These are phyloP conservation scores for Jordanella pulchra DNA, from an alignment of 2,797 vertebrate species.

Conservation along the genomic window DNA sequence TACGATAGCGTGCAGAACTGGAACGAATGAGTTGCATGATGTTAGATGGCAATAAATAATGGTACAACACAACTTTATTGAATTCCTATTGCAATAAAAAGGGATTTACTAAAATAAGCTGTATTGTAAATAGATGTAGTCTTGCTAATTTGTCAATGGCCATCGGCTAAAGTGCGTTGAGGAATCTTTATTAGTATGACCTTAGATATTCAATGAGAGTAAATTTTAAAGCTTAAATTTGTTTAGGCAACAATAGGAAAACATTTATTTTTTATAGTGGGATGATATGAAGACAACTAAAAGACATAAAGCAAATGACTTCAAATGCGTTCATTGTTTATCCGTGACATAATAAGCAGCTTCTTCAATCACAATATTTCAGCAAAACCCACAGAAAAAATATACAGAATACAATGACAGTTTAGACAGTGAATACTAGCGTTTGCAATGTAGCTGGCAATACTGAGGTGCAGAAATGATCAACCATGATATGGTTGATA, in stretches of 20 bases:
- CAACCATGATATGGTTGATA: constrained; percentile 67
- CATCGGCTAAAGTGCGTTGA: constrained; percentile 2
- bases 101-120: constrained; percentile 15
- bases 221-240: constrained; percentile 31
- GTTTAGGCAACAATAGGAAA: constrained; percentile 72
- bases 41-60: constrained; percentile 52
- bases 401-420: constrained; percentile 47
- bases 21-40: constrained; percentile 74
- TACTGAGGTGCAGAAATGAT: constrained; percentile 70
- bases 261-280: constrained; percentile 41
- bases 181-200: constrained; percentile 7
- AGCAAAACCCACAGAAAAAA: constrained; percentile 51
- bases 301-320: constrained; percentile 53
- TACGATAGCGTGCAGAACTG: constrained; percentile 67
- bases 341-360: constrained; percentile 46
- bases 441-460: constrained; percentile 97
- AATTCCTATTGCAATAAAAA: constrained; percentile 71
- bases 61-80: constrained; percentile 37
- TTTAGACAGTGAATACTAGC: constrained; percentile 69
- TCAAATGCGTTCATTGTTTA: constrained; percentile 46
- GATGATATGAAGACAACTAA: constrained; percentile 67
- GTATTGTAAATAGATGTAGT: constrained; percentile 4
- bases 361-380: constrained; percentile 38
- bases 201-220: constrained; percentile 45
- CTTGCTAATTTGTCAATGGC: constrained; percentile 12